A percentile compares a stretch with the other conserved stretches of the same genome.
Evolutionary conservation across 2,888 invertebrate genomes (phyloP).

Genomic region (Germaria angustata): DNA sequence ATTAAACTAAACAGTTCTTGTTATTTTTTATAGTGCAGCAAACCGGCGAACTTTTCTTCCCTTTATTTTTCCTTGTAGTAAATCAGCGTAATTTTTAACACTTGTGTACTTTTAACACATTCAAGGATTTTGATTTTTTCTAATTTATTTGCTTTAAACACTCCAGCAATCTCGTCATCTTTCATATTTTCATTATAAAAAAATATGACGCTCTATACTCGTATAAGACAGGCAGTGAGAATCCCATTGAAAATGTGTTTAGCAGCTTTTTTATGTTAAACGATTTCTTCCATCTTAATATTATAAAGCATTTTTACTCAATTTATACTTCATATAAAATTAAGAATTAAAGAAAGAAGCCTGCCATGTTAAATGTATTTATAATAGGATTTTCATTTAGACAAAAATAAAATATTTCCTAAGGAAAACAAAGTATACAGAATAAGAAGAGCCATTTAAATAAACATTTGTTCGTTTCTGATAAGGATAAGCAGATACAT

Average conservation of each 20-base stretch:
- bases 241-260: neutral
- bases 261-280: neutral
- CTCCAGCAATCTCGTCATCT: neutral
- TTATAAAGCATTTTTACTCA: neutral
- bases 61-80: slow-evolving; percentile 14
- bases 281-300: neutral
- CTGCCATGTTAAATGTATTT: slow-evolving; percentile 25
- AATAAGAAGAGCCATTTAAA: slow-evolving; percentile 4
- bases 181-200: slow-evolving; percentile 26
- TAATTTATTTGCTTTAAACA: neutral
- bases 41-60: neutral
- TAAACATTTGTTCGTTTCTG: slow-evolving; percentile 22
- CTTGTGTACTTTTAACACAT: slow-evolving; percentile 28
- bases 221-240: neutral
- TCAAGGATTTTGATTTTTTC: neutral
- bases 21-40: neutral
- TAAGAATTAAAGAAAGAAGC: neutral
- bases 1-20: slow-evolving; percentile 10
- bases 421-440: neutral
- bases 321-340: neutral
- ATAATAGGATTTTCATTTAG: slow-evolving; percentile 45
- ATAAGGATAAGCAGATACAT: slow-evolving; percentile 14
- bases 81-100: slow-evolving; percentile 54
- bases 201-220: slow-evolving; percentile 30
- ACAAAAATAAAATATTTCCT: neutral